Evolutionary conservation across 2,113 vertebrate genomes (phyloP).

Genomic region (Lycocorax pyrrhopterus): DNA sequence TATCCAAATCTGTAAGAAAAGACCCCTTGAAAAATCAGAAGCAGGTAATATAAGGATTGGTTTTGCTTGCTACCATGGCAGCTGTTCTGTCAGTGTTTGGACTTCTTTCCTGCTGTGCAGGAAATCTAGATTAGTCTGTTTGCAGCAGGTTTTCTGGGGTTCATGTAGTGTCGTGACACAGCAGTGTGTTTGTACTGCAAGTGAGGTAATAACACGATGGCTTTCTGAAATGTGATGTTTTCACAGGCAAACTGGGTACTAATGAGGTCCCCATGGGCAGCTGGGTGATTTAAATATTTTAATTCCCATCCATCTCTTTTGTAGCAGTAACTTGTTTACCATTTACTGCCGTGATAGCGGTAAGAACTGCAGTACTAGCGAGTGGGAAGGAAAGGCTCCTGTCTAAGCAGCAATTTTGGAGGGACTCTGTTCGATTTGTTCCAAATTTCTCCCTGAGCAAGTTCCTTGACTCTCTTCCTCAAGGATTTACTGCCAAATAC

Average conservation of each 20-base stretch:
- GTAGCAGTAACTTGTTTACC: not conserved
- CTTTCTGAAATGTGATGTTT: conserved; percentile 23
- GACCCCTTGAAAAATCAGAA: not conserved
- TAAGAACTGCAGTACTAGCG: not conserved
- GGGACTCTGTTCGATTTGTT: not conserved
- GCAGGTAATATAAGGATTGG: not conserved
- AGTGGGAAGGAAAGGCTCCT: not conserved
- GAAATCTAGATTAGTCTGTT: not conserved
- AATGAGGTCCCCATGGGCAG: conserved; percentile 12
- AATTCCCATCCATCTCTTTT: conserved; percentile 20
- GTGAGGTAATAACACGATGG: not conserved
- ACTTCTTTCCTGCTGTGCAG: not conserved
- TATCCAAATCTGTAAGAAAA: not conserved
- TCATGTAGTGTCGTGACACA: not conserved
- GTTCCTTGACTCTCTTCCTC: not conserved
- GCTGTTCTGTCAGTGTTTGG: not conserved
- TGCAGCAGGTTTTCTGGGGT: not conserved
- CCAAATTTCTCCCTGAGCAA: not conserved
- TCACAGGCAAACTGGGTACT: conserved; percentile 26
- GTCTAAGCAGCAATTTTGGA: not conserved
- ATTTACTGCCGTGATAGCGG: not conserved
- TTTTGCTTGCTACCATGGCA: not conserved
- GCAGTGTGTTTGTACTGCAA: not conserved
- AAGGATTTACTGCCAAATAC: not conserved
- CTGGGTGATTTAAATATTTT: conserved; percentile 45